Conservation (phyloP, 2,888 invertebrate genomes). For the Athalia cordata region DNA sequence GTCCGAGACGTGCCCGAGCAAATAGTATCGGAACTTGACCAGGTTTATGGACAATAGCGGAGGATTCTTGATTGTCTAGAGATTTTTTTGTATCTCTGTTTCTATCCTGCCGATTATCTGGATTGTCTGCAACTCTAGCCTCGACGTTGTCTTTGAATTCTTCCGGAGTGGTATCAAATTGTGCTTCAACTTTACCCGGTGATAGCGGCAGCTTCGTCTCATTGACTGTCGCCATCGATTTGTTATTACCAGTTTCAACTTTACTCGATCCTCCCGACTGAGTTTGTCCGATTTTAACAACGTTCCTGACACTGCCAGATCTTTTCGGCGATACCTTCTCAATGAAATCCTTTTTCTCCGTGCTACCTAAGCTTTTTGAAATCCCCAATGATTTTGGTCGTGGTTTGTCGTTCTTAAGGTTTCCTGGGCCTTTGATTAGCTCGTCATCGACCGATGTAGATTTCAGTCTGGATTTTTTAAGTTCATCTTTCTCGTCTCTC, state of each 20-base stretch:
- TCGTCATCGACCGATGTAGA: constrained; percentile 71
- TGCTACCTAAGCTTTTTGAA: constrained; percentile 69
- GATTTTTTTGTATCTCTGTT: constrained; percentile 61
- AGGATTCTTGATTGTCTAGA: constrained; percentile 76
- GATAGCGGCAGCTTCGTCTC: not conserved
- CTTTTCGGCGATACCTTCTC: constrained; percentile 70
- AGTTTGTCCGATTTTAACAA: constrained; percentile 79
- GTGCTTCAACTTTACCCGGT: constrained; percentile 26
- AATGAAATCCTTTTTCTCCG: constrained; percentile 66
- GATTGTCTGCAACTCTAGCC: constrained; percentile 55
- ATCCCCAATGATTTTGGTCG: constrained; percentile 70
- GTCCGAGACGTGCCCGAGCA: constrained; percentile 85
- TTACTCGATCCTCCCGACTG: constrained; percentile 71
- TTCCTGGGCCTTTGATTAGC: constrained; percentile 61
- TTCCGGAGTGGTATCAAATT: constrained; percentile 56
- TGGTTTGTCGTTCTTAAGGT: constrained; percentile 62
- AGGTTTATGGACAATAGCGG: constrained; percentile 80
- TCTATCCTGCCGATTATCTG: constrained; percentile 51
- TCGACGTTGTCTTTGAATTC: constrained; percentile 71
- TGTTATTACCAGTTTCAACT: not conserved
- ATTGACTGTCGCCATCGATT: not conserved
- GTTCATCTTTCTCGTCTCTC: constrained; percentile 66
- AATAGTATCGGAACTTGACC: constrained; percentile 87
- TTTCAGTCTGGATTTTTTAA: constrained; percentile 63
- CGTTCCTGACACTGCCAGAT: constrained; percentile 72